These are phyloP conservation scores for Probaryconus sp. DNA, from an alignment of 1,140 invertebrate species.

Conservation along the genomic window DNA sequence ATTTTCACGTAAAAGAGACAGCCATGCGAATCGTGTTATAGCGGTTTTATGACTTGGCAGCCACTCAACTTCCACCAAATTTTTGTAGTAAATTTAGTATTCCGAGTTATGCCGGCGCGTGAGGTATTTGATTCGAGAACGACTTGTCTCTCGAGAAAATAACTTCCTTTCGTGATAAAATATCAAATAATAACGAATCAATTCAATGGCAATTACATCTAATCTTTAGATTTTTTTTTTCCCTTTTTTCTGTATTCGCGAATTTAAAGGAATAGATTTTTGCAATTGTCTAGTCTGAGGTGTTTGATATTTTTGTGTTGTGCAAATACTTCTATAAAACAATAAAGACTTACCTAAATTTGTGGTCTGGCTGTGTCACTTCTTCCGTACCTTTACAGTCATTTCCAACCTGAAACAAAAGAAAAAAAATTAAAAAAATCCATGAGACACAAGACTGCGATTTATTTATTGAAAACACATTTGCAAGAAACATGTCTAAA, in stretches of 20 bases:
- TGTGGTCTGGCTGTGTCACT: slow-evolving; percentile 69
- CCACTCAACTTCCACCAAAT: slow-evolving; percentile 61
- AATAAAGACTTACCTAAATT: slow-evolving; percentile 69
- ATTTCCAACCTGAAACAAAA: slow-evolving; percentile 71
- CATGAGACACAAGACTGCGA: too few species aligned
- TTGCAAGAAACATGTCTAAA: too few species aligned
- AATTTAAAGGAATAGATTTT: slow-evolving; percentile 2
- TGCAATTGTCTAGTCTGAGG: too few species aligned
- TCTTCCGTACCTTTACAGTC: slow-evolving; percentile 72
- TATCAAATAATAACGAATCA: slow-evolving; percentile 45
- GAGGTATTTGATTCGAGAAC: slow-evolving; percentile 39
- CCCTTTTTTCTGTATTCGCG: too few species aligned
- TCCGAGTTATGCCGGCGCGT: slow-evolving; percentile 48
- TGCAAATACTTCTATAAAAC: slow-evolving; percentile 4
- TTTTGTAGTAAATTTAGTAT: slow-evolving; percentile 66
- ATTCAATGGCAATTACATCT: neutral
- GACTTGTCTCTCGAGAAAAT: slow-evolving; percentile 41
- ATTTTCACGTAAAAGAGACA: slow-evolving; percentile 61
- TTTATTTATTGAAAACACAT: too few species aligned
- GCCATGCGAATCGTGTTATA: slow-evolving; percentile 55
- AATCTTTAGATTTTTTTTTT: neutral
- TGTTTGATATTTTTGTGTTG: too few species aligned
- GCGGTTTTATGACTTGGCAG: slow-evolving; percentile 63
- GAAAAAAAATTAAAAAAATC: slow-evolving; percentile 10
- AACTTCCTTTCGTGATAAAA: slow-evolving; percentile 46